phyloP scores from a whole-genome alignment of 2,113 vertebrate genomes.

The Cyanocitta stelleri region DNA sequence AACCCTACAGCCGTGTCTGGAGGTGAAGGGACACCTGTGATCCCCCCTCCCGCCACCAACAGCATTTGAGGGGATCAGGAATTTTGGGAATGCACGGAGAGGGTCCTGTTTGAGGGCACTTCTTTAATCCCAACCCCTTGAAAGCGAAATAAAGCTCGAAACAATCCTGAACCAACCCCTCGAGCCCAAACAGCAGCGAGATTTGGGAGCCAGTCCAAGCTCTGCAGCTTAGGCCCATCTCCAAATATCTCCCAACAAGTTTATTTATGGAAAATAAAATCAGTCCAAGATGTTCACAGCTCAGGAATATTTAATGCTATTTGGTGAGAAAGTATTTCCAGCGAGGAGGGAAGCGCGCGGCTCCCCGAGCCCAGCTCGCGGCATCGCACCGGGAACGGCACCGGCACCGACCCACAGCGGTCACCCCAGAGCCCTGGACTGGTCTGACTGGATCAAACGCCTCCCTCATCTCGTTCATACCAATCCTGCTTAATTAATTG shows the following conservation, averaged over 20 bases:
- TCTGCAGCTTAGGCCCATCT: slow-evolving; percentile 59
- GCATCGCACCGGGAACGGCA: neutral
- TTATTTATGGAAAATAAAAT: slow-evolving; percentile 66
- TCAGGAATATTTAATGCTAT: slow-evolving; percentile 57
- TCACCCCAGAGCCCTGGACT: neutral
- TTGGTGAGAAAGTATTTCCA: slow-evolving; percentile 52
- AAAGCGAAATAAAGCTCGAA: neutral
- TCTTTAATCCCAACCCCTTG: neutral
- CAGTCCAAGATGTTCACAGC: slow-evolving; percentile 58
- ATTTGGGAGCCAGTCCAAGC: slow-evolving; percentile 46
- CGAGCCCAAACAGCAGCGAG: slow-evolving; percentile 48
- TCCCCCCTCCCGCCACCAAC: accelerated
- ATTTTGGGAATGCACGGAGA: neutral
- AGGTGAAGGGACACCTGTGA: neutral
- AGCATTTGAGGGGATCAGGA: accelerated
- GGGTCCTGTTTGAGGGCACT: neutral
- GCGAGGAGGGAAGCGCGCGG: neutral
- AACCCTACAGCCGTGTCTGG: accelerated
- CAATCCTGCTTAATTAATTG: neutral
- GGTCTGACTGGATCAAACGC: neutral
- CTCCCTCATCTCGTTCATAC: neutral
- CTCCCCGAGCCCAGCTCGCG: neutral
- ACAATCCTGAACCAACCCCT: slow-evolving; percentile 33
- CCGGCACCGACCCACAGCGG: neutral
- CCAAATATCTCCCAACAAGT: slow-evolving; percentile 62